Base-by-base conservation (phyloP, 2,113 vertebrate species). In the Ptychochromis oligacanthus region DNA sequence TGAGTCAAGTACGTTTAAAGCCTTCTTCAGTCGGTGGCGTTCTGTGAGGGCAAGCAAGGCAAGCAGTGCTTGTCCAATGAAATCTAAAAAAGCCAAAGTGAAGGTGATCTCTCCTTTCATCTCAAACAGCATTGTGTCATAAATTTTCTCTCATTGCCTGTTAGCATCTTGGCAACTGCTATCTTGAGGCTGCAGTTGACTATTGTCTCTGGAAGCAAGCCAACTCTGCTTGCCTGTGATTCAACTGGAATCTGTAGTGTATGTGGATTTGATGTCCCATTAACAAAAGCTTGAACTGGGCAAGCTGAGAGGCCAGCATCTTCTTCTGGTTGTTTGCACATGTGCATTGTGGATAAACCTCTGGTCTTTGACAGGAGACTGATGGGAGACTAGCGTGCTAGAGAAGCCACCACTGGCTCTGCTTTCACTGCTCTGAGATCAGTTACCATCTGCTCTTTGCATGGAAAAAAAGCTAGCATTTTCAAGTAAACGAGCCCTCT, bases 191-290 rank as follows among this genome's bases (percentile, higher is more conserved):
- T 13, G 26, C 22, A 7, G 40, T 46, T 46, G 14, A 22, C 22
- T 67, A 26, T 65, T 43, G n/a, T 43, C 62, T 67, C 64, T 67
- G 40, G 64, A 70, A 70, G 64, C 40, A 70, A 40, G 64, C 46
- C 12, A 70, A 70, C 64, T 70, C 40, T 15, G 43, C 40, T 70
- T 70, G 64, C 46, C 22, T 0, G 0, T 49, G 40, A 70, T 49
- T 22, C 46, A 40, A 28, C 40, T 70, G 40, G 15, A 70, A 46
- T 70, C 46, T 12, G 40, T 70, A 49, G 64, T 40, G 18, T 9
- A 26, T 46, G 9, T 49, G 40, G 22, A 18, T 49, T 70, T 43
- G 12, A 43, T 43, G 40, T 43, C 13, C 4, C 40, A 14, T 14
- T 14, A 43, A 43, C 12, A 43, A 43, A 43, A 43, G 40, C 40